Evolutionary conservation across 2,797 vertebrate species (phyloP), one percentile per base, ranked within the genome.

Genomic region (Dallia pectoralis): DNA sequence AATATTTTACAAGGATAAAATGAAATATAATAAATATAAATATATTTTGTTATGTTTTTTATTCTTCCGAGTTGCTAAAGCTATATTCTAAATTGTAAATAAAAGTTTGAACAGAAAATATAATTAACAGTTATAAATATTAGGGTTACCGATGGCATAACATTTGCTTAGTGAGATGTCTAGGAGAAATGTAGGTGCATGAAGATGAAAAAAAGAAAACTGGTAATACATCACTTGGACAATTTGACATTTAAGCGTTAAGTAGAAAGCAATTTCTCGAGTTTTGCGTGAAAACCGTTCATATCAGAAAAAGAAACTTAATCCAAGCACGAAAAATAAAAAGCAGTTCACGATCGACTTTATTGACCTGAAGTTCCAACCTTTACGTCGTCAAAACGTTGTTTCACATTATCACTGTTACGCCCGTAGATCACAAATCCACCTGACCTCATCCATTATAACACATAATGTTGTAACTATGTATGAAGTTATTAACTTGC

Each of bases 291-390:
- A 64, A 68, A 84, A 77, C 44, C 48, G 85, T 88, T 85, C 85
- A 86, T 89, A 86, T 19, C 79, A 86, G 87, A 88, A 87, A 85
- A 61, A 77, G 70, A 87, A 87, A 85, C 76, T 53, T 84, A 88
- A 87, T 79, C 83, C 84, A 88, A 77, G 88, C 81, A 85, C 49
- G 36, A 67, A 73, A 88, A 86, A 78, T 77, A 84, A 89, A 88
- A 81, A 86, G 53, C 63, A 63, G 81, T 87, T 88, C 76, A 82
- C 87, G 79, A 87, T 81, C 77, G 85, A 83, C 80, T 88, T 87
- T 87, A 89, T 84, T 87, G 85, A 88, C 82, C 76, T 84, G 71
- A 79, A 82, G 82, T 70, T 84, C 78, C 77, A 22, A 84, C 82
- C 79, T 87, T 87, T 84, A 86, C 80, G 71, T 83, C 53, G 36